Evolutionary conservation across 1,140 invertebrate species (phyloP), one percentile per base, ranked within the genome.

Genomic region (Diorhabda elongata): DNA sequence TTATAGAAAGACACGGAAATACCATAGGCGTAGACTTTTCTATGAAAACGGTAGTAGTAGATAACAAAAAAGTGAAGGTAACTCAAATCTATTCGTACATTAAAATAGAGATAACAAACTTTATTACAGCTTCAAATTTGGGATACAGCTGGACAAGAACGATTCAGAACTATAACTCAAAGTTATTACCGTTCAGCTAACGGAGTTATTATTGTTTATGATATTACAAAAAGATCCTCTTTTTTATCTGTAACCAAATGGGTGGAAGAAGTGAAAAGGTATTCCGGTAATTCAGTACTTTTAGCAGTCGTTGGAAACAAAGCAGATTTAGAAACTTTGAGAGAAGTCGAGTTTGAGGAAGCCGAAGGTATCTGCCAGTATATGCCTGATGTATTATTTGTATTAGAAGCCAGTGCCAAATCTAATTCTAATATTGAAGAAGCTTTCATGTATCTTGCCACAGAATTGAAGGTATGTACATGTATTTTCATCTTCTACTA

Each of bases 11-110:
- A 75, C 95, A 97, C 82, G 94, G 93, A 41, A 96, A 93, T 78
- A 97, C 96, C 42, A 97, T 98, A 76, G 95, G 95, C 62, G 95
- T 98, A 43, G 96, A 98, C 84, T 98, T 97, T 83, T 96, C 94
- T 68, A 97, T 97, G 94, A 97, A 97, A 88, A 97, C 94, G 42
- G 87, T 98, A 5, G 85, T 92, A 66, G 89, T 98, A 61, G 95
- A 97, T 83, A 92, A 91, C 9, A 97, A 97, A 83, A 90, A 90
- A 85, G 90, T 97, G 67, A 97, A 98, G 89, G 94, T 96, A 84
- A 74, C 78, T 26, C 26, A 26, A 26, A 26, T 26, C 26, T 26
- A 26, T 26, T 26, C 62, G 11, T 56, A n/a, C 47, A 60, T 8
- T 52, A 59, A 47, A 2, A 41, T 62, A 65, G 5, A 8, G 56